Evolutionary conservation across 2,113 vertebrate genomes (phyloP).

Genomic region (Echinops telfairi): DNA sequence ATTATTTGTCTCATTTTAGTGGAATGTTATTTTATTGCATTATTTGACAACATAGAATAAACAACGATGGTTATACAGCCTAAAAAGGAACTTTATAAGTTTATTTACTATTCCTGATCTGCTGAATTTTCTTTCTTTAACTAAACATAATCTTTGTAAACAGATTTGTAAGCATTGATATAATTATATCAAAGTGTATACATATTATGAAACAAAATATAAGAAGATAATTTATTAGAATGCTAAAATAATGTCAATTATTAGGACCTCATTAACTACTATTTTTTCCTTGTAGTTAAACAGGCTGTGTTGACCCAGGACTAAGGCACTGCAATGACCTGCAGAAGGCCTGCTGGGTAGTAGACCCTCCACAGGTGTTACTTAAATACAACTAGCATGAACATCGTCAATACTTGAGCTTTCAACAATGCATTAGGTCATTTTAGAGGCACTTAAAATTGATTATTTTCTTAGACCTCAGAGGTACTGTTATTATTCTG

Average conservation of each 20-base stretch:
- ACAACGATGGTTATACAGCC: background rate
- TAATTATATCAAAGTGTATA: background rate
- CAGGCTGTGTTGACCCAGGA: background rate
- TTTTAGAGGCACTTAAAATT: constrained; percentile 37
- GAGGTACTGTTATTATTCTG: background rate
- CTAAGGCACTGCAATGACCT: background rate
- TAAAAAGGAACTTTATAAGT: background rate
- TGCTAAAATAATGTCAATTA: background rate
- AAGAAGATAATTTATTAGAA: background rate
- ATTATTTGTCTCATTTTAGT: constrained; percentile 48
- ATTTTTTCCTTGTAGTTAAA: constrained; percentile 11
- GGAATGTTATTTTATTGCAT: constrained; percentile 26
- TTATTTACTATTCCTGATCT: background rate
- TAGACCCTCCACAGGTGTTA: background rate
- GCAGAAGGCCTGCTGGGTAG: background rate
- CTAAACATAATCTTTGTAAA: background rate
- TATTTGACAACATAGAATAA: background rate
- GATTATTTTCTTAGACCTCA: background rate
- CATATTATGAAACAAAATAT: background rate
- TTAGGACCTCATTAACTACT: background rate
- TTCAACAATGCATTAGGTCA: background rate
- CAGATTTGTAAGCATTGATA: background rate
- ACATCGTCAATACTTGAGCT: constrained; percentile 29
- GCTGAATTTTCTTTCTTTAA: background rate
- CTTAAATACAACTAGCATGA: constrained; percentile 13